phyloP scores from a whole-genome alignment of 2,888 invertebrate genomes.

The Andrena haemorrhoa region DNA sequence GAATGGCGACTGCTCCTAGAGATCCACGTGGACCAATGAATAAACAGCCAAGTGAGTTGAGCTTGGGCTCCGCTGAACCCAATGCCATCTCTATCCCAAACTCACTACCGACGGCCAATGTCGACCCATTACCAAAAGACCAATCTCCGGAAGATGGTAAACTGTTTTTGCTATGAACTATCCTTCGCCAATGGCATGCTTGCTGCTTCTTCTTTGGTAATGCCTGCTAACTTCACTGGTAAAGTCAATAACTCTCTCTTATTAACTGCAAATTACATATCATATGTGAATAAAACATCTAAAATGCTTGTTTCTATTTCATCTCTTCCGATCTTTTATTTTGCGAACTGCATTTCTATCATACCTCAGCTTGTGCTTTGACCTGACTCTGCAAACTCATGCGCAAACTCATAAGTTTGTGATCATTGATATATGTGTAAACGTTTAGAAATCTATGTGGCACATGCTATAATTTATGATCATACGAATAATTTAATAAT shows the following conservation, averaged over 20 bases:
- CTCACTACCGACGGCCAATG: slow-evolving; percentile 82
- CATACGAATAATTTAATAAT: background rate
- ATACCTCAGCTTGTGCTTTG: slow-evolving; percentile 7
- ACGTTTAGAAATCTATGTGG: slow-evolving; percentile 5
- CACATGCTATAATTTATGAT: background rate
- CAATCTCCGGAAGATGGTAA: slow-evolving; percentile 85
- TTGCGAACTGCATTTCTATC: background rate
- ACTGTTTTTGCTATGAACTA: slow-evolving; percentile 84
- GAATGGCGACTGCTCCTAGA: slow-evolving; percentile 82
- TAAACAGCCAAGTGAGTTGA: slow-evolving; percentile 90
- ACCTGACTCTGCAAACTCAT: background rate
- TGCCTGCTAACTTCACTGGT: slow-evolving; percentile 56
- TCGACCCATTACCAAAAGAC: slow-evolving; percentile 83
- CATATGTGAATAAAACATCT: background rate
- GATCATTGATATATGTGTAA: background rate
- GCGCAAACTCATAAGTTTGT: background rate
- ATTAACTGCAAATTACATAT: slow-evolving; percentile 12
- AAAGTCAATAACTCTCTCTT: background rate
- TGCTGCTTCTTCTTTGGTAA: slow-evolving; percentile 76
- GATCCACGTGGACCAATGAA: slow-evolving; percentile 84
- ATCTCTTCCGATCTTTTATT: background rate
- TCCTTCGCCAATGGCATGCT: slow-evolving; percentile 84
- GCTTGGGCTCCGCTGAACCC: slow-evolving; percentile 85
- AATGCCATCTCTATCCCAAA: slow-evolving; percentile 82
- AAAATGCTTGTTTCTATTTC: slow-evolving; percentile 2